Evolutionary conservation across 2,888 invertebrate species (phyloP).

Genomic region (Cheilosia variabilis): DNA sequence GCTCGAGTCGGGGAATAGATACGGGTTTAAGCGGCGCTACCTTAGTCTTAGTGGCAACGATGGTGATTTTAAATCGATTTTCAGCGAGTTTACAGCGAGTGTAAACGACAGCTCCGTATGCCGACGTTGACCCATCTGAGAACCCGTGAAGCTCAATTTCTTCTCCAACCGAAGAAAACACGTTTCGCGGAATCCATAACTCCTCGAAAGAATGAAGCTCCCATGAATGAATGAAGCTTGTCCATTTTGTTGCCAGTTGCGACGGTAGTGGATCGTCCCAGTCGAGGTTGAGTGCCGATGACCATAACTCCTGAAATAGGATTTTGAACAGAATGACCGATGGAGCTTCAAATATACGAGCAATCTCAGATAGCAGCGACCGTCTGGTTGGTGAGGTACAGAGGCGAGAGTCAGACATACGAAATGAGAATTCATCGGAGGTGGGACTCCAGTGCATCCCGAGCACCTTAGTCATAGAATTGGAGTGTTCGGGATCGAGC

Average conservation of each 20-base stretch:
- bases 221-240: too few species aligned
- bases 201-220: too few species aligned
- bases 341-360: conserved; percentile 39
- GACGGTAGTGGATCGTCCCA: too few species aligned
- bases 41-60: conserved; percentile 16
- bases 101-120: neutral
- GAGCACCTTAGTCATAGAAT: too few species aligned
- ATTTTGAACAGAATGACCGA: conserved; percentile 8
- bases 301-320: neutral
- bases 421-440: conserved; percentile 20
- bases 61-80: neutral
- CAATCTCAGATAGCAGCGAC: neutral
- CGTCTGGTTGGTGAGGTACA: neutral
- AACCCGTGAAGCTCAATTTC: too few species aligned
- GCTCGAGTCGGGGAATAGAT: neutral
- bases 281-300: too few species aligned
- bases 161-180: too few species aligned
- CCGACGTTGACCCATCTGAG: neutral
- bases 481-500: too few species aligned
- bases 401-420: neutral
- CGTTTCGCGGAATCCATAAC: too few species aligned
- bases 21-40: conserved; percentile 39
- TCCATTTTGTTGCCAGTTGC: too few species aligned
- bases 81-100: neutral
- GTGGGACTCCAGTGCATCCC: neutral